Evolutionary conservation across 2,113 vertebrate species (phyloP), one percentile per base, ranked within the genome.

Genomic region (Oncorhynchus gorbuscha): DNA sequence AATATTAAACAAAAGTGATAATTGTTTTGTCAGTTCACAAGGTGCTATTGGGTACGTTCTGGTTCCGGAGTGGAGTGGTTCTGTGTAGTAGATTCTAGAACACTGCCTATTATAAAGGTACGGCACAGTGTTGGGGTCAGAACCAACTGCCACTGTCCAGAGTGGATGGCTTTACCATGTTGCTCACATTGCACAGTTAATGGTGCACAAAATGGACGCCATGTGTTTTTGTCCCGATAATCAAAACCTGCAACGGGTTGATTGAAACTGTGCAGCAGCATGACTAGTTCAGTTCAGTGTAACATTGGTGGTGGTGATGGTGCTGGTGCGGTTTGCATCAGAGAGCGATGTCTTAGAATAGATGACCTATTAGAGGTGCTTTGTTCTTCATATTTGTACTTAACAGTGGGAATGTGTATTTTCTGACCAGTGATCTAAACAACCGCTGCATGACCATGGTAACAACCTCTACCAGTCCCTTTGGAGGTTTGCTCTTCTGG

Each of bases 111-210:
- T 68, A 69, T 30, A 76, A 79, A 55, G 16, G n/a, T 9, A 9
- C 7, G 9, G 5, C 30, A 69, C 67, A 69, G 16, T 35, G 67
- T 69, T 39, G 5, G 39, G 67, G 67, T 69, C 32, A 20, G 66
- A 69, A 69, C 69, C 59, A 45, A 30, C 68, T 64, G 59, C 74
- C 76, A 72, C 35, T 35, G 72, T 69, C 28, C 45, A 78, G 73
- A 39, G 69, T 28, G 49, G 72, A 64, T 80, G 82, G 89, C 82
- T 86, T 85, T 85, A 84, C 81, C 82, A 81, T 77, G 82, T 85
- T 83, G 66, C 75, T 73, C 77, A 70, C 75, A 69, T 78, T 76
- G 59, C 80, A 71, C 30, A 8, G 26, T 79, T 55, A 76, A 45
- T 72, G 32, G 32, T 79, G 84, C 35, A 74, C 76, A 84, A 79